A percentile compares a stretch with the other conserved stretches of the same genome.
These are phyloP conservation scores for Oncorhynchus nerka DNA, from an alignment of 2,113 vertebrate species.

Conservation along the genomic window DNA sequence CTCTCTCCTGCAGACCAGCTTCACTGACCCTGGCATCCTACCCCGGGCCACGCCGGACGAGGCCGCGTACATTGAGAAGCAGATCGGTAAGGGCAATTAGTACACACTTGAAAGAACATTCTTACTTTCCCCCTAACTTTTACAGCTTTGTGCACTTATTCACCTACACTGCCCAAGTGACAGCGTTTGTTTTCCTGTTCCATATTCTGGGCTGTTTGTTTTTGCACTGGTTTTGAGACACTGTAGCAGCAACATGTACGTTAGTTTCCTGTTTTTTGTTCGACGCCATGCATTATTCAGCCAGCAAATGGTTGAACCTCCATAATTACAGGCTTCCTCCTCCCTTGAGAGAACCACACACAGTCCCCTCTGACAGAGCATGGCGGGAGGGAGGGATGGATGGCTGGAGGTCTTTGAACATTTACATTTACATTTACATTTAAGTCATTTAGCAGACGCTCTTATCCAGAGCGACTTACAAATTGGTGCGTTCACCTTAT, in stretches of 20 bases:
- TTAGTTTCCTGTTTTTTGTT: neutral
- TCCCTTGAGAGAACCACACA: neutral
- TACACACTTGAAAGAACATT: neutral
- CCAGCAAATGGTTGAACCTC: neutral
- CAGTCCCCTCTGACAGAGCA: neutral
- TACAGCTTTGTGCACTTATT: neutral
- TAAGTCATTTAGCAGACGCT: too few relatives aligned
- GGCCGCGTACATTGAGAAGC: constrained; percentile 86
- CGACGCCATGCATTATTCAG: neutral
- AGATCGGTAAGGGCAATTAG: constrained; percentile 80
- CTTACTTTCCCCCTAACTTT: neutral
- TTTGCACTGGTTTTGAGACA: neutral
- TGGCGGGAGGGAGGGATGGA: neutral
- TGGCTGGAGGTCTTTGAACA: neutral
- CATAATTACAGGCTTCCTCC: neutral
- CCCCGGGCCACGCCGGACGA: constrained; percentile 89
- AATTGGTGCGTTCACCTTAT: too few relatives aligned
- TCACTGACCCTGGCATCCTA: constrained; percentile 91
- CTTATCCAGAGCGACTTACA: too few relatives aligned
- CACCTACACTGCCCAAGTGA: neutral
- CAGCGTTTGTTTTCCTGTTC: neutral
- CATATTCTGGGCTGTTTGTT: neutral
- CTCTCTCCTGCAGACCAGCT: constrained; percentile 91
- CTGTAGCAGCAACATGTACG: neutral
- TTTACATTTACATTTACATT: too few relatives aligned